Evolutionary conservation across 2,797 vertebrate species (phyloP), one percentile per base, ranked within the genome.

Genomic region (Acrossocheilus fasciatus): DNA sequence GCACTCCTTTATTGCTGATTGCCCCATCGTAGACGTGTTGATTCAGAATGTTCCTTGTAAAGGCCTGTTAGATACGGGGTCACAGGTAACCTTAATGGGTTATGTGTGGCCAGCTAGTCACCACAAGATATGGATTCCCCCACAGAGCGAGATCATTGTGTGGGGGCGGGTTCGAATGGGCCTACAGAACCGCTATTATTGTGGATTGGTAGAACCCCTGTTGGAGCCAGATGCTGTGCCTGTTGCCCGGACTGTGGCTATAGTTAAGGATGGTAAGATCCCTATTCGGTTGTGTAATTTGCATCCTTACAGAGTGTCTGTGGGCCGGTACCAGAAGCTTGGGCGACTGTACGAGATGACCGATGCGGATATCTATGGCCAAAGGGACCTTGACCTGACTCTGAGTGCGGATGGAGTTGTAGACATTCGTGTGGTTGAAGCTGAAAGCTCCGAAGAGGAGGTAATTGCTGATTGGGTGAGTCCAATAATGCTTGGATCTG

Each of bases 281-380:
- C 26, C 73, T 20, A 18, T 87, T 11, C 10, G 73, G 20, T 11
- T 78, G 3, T 57, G 41, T 18, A 87, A 83, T 17, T 36, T 70
- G 8, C 39, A 76, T 4, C 62, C 81, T 6, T 87, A 47, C 12
- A 50, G 4, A 43, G 30, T 79, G 39, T 83, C 41, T 6, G 20
- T 79, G 10, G 47, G 74, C 23, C 12, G 66, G 14, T 79, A 79
- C 26, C 74, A 82, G 81, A 79, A 62, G 47, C 50, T 78, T 23
- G 36, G 47, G 14, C 8, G 26, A 9, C n/a, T 78, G 17, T 78
- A 2, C 1, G 12, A 15, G 2, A 45, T 39, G 1, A 8, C 50
- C 6, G 23, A n/a, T 1, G 86, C 36, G 26, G 86, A 83, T 20
- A 26, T 87, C 15, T n/a, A 41, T 70, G 45, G 34, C 8, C 8